Percentiles rank a stretch among this genome's conserved stretches.
Conservation (phyloP, 2,797 vertebrate species). For the Rhynchotus rufescens region DNA sequence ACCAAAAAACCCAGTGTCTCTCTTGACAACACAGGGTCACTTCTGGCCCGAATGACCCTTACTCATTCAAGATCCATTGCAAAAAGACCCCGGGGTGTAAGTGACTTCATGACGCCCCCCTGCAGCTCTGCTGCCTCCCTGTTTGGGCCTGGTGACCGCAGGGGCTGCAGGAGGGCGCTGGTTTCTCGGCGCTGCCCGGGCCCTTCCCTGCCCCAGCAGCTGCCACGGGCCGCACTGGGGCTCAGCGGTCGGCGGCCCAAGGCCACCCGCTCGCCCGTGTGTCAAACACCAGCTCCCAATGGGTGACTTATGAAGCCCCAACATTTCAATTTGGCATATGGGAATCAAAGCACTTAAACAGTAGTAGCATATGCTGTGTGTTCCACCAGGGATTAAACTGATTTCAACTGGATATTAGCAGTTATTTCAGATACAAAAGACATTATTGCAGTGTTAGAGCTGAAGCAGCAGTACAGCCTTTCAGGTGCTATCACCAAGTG, state of each 20-base stretch:
- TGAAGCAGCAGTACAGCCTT: conserved; percentile 49
- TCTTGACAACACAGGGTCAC: conserved; percentile 49
- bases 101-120: conserved; percentile 18
- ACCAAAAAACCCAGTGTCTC: conserved; percentile 52
- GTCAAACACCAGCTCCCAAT: background rate
- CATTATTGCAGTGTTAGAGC: conserved; percentile 34
- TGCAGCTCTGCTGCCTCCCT: background rate
- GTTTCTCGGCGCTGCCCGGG: conserved; percentile 11
- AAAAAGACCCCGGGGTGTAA: conserved; percentile 37
- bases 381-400: background rate
- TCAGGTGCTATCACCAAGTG: background rate
- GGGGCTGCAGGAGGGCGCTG: background rate
- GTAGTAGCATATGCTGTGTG: background rate
- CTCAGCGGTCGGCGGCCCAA: conserved; percentile 15
- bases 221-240: background rate
- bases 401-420: background rate
- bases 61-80: conserved; percentile 44
- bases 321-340: conserved; percentile 10
- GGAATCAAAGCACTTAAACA: background rate
- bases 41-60: conserved; percentile 50
- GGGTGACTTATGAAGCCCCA: background rate
- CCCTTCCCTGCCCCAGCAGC: conserved; percentile 7
- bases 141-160: background rate
- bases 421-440: conserved; percentile 12
- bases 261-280: conserved; percentile 65